Conservation (phyloP, 2,888 invertebrate genomes). For the Rhamphomyia laevipes region DNA sequence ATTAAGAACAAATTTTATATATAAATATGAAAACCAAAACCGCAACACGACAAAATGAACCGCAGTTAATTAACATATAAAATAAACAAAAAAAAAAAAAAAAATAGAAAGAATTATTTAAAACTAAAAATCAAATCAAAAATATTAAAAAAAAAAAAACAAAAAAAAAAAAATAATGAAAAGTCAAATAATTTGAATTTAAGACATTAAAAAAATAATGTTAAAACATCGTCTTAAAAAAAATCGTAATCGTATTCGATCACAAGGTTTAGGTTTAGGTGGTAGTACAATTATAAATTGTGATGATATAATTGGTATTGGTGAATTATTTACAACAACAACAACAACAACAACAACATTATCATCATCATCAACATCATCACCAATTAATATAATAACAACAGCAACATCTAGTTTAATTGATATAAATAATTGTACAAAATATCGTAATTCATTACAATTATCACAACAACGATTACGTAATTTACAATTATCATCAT, state of each 20-base stretch:
- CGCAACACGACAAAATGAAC: too few species aligned
- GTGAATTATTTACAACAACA: neutral
- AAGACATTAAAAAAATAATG: neutral
- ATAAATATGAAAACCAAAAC: too few species aligned
- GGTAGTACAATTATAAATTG: neutral
- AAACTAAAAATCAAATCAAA: too few species aligned
- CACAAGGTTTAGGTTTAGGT: neutral
- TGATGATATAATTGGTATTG: neutral
- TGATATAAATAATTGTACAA: too few species aligned
- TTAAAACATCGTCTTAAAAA: neutral
- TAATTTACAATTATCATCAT: neutral
- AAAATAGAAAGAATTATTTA: too few species aligned
- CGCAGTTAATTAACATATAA: too few species aligned
- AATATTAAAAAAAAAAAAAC: neutral
- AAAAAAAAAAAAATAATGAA: neutral
- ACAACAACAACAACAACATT: neutral
- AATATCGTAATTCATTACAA: too few species aligned
- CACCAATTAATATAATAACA: neutral
- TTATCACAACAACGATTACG: too few species aligned
- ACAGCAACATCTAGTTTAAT: neutral
- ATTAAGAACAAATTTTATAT: too few species aligned
- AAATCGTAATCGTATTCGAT: neutral
- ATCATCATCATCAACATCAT: neutral
- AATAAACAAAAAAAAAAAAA: too few species aligned
- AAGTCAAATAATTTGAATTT: too few species aligned